phyloP scores from a whole-genome alignment of 2,113 vertebrate species.

The Nothoprocta perdicaria region DNA sequence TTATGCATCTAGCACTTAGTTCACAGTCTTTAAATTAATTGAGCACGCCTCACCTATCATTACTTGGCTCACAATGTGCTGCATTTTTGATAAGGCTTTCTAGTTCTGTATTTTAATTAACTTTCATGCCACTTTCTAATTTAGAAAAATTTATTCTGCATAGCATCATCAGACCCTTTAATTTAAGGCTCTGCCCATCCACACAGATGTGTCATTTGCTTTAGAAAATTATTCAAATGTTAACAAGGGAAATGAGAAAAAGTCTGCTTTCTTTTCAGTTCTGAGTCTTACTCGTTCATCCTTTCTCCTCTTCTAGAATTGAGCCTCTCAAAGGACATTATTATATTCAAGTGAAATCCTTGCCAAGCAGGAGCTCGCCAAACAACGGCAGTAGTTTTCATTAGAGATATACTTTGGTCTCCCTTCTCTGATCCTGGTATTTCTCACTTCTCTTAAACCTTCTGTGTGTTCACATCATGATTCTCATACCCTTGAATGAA shows the following conservation, averaged over 20 bases:
- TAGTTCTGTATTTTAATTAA: slow-evolving; percentile 13
- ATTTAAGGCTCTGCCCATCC: background rate
- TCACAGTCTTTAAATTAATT: background rate
- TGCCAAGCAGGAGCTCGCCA: background rate
- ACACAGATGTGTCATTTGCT: background rate
- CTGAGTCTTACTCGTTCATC: background rate
- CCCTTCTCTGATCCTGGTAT: background rate
- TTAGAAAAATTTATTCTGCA: background rate
- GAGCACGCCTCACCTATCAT: background rate
- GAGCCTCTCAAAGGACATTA: background rate
- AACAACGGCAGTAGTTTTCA: background rate
- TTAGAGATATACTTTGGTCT: background rate
- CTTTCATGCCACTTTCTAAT: background rate
- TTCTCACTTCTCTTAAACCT: background rate
- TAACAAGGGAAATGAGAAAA: background rate
- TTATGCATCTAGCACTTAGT: background rate
- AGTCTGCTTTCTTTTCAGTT: background rate
- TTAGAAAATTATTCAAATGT: background rate
- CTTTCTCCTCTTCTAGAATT: background rate
- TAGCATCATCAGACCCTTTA: background rate
- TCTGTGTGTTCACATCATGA: background rate
- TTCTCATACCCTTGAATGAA: background rate
- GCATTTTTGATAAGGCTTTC: background rate
- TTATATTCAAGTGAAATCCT: background rate
- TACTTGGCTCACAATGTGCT: background rate